Conservation (phyloP, 2,797 vertebrate species). For the Micrastur ruficollis region DNA sequence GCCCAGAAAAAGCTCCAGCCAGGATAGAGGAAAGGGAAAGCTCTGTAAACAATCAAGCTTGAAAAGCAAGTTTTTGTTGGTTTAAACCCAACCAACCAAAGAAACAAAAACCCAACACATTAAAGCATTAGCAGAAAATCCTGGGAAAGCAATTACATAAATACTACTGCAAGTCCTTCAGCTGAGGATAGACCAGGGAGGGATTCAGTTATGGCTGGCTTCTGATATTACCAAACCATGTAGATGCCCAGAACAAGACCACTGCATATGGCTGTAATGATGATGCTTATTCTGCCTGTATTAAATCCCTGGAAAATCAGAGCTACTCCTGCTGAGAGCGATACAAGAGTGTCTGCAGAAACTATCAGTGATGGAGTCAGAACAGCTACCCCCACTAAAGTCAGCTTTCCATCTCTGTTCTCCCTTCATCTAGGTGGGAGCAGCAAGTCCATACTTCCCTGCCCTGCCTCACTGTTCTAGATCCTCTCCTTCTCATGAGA, state of each 20-base stretch:
- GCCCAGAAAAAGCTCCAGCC: not conserved
- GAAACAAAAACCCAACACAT: not conserved
- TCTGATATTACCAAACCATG: not conserved
- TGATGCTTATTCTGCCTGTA: not conserved
- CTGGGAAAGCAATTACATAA: not conserved
- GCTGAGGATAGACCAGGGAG: not conserved
- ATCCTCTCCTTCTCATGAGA: not conserved
- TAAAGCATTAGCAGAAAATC: not conserved
- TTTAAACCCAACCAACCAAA: not conserved
- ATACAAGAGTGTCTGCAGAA: not conserved
- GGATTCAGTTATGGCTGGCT: not conserved
- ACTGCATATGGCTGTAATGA: not conserved
- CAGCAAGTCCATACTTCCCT: not conserved
- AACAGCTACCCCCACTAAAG: not conserved
- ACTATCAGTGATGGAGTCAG: not conserved
- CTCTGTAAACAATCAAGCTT: not conserved
- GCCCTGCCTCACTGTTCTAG: not conserved
- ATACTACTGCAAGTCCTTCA: not conserved
- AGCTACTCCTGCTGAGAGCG: not conserved
- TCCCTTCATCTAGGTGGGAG: not conserved
- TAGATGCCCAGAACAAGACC: not conserved
- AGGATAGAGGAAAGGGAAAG: not conserved
- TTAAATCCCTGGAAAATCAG: not conserved
- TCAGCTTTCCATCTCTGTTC: not conserved
- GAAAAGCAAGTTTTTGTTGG: not conserved